A percentile compares a stretch with the other conserved stretches of the same genome.
Evolutionary conservation across 2,113 vertebrate species (phyloP).

Genomic region (Phoxinus phoxinus): DNA sequence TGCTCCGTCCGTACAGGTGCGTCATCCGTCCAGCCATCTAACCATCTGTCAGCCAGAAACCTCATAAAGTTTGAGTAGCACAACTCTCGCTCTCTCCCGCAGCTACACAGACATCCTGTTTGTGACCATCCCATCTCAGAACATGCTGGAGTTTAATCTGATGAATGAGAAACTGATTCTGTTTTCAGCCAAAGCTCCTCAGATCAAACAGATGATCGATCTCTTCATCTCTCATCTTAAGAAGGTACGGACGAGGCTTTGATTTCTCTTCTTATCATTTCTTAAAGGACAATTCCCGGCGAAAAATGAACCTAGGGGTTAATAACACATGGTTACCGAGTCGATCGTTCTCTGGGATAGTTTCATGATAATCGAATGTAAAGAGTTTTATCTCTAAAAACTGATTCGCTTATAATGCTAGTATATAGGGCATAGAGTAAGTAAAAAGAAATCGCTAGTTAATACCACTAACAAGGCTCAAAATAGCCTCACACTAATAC

Average conservation of each 20-base stretch:
- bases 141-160: conserved; percentile 97
- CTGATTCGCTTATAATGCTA: too few relatives aligned
- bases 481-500: too few relatives aligned
- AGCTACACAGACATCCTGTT: conserved; percentile 94
- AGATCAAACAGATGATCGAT: conserved; percentile 92
- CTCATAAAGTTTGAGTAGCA: neutral
- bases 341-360: too few relatives aligned
- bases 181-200: conserved; percentile 91
- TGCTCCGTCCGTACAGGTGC: conserved; percentile 88
- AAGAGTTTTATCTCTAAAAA: too few relatives aligned
- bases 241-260: conserved; percentile 75
- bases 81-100: conserved; percentile 18
- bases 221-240: conserved; percentile 92
- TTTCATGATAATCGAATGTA: too few relatives aligned
- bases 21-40: conserved; percentile 25
- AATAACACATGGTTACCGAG: too few relatives aligned
- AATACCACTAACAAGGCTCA: too few relatives aligned
- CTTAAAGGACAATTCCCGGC: too few relatives aligned
- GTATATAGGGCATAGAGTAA: too few relatives aligned
- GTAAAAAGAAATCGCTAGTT: too few relatives aligned
- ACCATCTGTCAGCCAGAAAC: neutral
- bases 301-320: too few relatives aligned
- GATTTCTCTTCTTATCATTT: neutral
- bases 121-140: conserved; percentile 89
- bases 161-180: conserved; percentile 92